Percentiles rank a stretch among this genome's conserved stretches.
Evolutionary conservation across 1,140 invertebrate species (phyloP).

Genomic region (Batillaria attramentaria): DNA sequence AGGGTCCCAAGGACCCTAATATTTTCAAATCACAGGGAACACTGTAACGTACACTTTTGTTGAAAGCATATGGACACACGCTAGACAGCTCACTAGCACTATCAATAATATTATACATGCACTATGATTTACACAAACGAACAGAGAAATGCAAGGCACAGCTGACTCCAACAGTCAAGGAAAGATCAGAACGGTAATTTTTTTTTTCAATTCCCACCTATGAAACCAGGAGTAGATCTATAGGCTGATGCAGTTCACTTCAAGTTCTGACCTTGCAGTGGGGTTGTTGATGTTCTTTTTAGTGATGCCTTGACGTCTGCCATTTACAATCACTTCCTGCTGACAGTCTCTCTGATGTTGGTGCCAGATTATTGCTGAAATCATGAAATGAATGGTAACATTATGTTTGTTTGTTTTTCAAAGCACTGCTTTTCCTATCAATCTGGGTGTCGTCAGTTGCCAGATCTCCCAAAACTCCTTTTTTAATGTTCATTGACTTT

Average conservation of each 20-base stretch:
- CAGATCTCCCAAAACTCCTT: too few species aligned
- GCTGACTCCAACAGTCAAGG: background rate
- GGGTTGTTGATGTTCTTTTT: slow-evolving; percentile 79
- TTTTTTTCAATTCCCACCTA: background rate
- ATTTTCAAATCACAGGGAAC: too few species aligned
- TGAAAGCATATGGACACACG: too few species aligned
- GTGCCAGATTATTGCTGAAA: slow-evolving; percentile 48
- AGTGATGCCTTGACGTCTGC: slow-evolving; percentile 85
- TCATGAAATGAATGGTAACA: too few species aligned
- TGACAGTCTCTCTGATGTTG: slow-evolving; percentile 33
- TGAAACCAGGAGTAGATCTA: background rate
- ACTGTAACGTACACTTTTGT: background rate
- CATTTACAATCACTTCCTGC: slow-evolving; percentile 83
- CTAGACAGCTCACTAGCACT: too few species aligned
- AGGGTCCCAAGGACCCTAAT: too few species aligned
- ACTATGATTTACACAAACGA: background rate
- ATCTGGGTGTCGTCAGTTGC: too few species aligned
- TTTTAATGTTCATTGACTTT: too few species aligned
- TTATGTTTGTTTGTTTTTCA: too few species aligned
- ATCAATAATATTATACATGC: background rate
- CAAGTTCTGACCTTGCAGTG: slow-evolving; percentile 47
- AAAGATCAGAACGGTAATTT: background rate
- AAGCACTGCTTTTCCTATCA: too few species aligned
- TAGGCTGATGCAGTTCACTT: background rate
- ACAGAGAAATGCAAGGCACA: too few species aligned